Percentiles rank a stretch among this genome's conserved stretches.
phyloP scores from a whole-genome alignment of 1,140 invertebrate genomes.

The Drosophila pectinifera region DNA sequence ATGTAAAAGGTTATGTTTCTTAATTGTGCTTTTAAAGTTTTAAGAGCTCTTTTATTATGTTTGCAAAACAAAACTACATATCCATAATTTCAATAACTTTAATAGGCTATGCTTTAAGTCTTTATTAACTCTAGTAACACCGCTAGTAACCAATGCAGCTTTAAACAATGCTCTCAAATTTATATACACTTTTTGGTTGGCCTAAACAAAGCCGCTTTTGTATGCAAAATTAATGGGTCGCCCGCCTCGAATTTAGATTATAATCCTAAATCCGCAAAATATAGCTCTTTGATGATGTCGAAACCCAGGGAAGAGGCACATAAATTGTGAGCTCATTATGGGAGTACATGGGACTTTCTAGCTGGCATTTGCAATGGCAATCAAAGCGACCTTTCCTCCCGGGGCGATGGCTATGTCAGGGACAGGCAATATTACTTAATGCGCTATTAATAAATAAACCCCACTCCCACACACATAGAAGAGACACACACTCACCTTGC shows the following conservation, averaged over 20 bases:
- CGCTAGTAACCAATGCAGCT: not conserved
- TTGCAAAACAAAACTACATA: not conserved
- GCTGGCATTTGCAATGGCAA: not conserved
- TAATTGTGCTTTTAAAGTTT: not conserved
- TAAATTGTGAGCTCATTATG: constrained; percentile 21
- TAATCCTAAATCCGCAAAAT: constrained; percentile 7
- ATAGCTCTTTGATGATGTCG: constrained; percentile 5
- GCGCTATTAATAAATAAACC: constrained; percentile 52
- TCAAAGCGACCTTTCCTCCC: not conserved
- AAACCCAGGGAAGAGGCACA: not conserved
- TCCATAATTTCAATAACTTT: not conserved
- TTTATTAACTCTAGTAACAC: no score
- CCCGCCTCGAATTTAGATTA: constrained; percentile 11
- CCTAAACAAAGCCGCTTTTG: constrained; percentile 6
- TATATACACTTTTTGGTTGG: not conserved
- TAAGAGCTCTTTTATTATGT: not conserved
- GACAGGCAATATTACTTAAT: constrained; percentile 43
- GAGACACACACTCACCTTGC: constrained; percentile 86
- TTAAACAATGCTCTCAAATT: not conserved
- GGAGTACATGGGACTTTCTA: constrained; percentile 11
- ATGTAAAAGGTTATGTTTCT: no score
- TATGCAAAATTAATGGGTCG: constrained; percentile 8
- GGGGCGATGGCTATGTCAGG: constrained; percentile 2
- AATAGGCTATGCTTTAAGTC: no score
- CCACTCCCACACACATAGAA: constrained; percentile 18